Base-by-base conservation (phyloP, 2,113 vertebrate genomes). In the Nothocercus julius region DNA sequence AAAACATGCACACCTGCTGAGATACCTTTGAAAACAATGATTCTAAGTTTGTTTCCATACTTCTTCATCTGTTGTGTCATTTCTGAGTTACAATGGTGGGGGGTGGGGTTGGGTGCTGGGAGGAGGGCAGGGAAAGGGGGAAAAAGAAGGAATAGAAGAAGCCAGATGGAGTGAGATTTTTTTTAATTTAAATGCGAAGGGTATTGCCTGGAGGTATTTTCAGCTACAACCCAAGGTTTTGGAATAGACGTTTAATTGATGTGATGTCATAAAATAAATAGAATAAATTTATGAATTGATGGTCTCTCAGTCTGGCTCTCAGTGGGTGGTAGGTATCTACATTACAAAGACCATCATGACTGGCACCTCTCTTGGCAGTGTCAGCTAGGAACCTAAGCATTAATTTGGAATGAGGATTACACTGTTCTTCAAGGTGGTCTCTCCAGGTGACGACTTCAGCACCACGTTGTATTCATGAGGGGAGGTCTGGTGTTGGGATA, bases 261-360 rank as follows among this genome's bases (percentile, higher is more conserved):
- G 83, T 95, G 96, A 97, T 91, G 96, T 97, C 89, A 97, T 96
- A 95, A 97, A 96, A 96, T 95, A 97, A 97, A 97, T 97, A 97
- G 87, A 96, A 96, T 97, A 97, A 93, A 97, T 95, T 76, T 88
- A 89, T 95, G 90, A 96, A 96, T 89, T 84, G 93, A 95, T 97
- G 95, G 96, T 87, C 89, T 97, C 91, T 95, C 85, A 94, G 96
- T 96, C 96, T 96, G 92, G 93, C 9, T 96, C 95, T 96, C 87
- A 25, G 90, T 97, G 96, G 96, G 96, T 96, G 96, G 96, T 82
- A 91, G 93, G 87, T 95, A 92, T 95, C 96, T 93, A 44, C 79
- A 30, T 82, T 95, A 81, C 90, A 77, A 95, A 95, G 96, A 91
- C 92, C 89, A 93, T 97, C 80, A 85, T 34, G 83, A 85, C 82